Percentiles rank a stretch among this genome's conserved stretches.
These are phyloP conservation scores for Spodoptera litura DNA, from an alignment of 1,140 invertebrate species.

Conservation along the genomic window DNA sequence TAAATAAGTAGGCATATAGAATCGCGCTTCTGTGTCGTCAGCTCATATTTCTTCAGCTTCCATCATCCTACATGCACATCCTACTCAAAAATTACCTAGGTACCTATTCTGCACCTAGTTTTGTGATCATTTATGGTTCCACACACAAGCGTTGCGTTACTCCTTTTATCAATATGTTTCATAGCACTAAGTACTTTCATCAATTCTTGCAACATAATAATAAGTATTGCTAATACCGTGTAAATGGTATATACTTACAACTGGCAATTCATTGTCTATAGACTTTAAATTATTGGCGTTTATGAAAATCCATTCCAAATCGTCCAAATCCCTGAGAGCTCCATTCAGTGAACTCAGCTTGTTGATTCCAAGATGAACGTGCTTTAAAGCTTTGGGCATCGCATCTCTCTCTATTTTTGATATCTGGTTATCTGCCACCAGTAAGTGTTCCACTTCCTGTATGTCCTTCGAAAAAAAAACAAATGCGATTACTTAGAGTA, in stretches of 20 bases:
- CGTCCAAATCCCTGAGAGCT: conserved; percentile 89
- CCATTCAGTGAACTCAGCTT: conserved; percentile 90
- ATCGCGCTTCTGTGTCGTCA: not conserved
- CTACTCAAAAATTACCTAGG: no score
- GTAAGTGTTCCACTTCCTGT: conserved; percentile 88
- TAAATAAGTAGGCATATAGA: no score
- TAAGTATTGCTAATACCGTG: no score
- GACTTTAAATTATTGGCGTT: conserved; percentile 91
- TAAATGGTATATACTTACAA: conserved; percentile 68
- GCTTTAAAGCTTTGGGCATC: conserved; percentile 88
- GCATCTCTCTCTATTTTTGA: conserved; percentile 89
- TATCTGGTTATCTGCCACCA: conserved; percentile 91
- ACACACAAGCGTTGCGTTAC: no score
- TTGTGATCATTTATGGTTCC: no score
- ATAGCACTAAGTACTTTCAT: no score
- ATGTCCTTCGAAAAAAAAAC: conserved; percentile 86
- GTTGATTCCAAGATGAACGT: conserved; percentile 91
- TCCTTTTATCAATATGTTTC: no score
- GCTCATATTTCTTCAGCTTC: not conserved
- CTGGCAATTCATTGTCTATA: conserved; percentile 91
- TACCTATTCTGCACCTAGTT: no score
- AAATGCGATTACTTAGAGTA: not conserved
- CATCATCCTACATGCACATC: no score
- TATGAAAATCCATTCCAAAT: conserved; percentile 92
- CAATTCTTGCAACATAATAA: no score